Evolutionary conservation across 2,888 invertebrate genomes (phyloP), one percentile per base, ranked within the genome.

Genomic region (Troilus luridus): DNA sequence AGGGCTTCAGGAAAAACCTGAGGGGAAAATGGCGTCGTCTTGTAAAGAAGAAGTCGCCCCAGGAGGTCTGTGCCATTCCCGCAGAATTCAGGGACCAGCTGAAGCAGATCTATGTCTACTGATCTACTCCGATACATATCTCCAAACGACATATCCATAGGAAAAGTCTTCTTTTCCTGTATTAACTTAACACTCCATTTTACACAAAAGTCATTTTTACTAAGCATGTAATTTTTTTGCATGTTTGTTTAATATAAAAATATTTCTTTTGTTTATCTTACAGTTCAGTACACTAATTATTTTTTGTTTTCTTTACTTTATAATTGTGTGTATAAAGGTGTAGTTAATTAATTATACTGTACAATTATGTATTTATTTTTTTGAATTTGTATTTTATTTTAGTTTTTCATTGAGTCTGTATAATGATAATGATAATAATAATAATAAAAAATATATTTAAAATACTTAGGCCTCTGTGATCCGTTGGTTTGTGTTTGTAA

Each of bases 61-160:
- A 96, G 94, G 97, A 97, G 94, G 96, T 96, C 93, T 97, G 97
- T 95, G 96, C 97, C 94, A 97, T 98, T 95, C 97, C 97, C 93
- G 97, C 97, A 92, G 97, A 97, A 95, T 95, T 97, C 94, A 97
- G 97, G 94, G 97, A 97, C 93, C 97, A 98, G 95, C 96, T 98
- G 93, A 97, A 97, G 95, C 97, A 97, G 94, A 98, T 98, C 94
- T 98, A 97, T 95, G 97, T 98, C 94, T 98, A 97, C 95, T 97
- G 95, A 90, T 88, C 54, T 21, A 89, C 24, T 72, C 77, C n/a
- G 27, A 88, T 21, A 81, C 60, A 88, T 41, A 90, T 88, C 77
- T 81, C 56, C 19, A 85, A 21, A 24, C 17, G 56, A 88, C 85
- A 90, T 90, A 88, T 90, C 88, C 90, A 64, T 21, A 60, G 88